Conservation (phyloP, 2,113 vertebrate species). For the Silurus glanis region DNA sequence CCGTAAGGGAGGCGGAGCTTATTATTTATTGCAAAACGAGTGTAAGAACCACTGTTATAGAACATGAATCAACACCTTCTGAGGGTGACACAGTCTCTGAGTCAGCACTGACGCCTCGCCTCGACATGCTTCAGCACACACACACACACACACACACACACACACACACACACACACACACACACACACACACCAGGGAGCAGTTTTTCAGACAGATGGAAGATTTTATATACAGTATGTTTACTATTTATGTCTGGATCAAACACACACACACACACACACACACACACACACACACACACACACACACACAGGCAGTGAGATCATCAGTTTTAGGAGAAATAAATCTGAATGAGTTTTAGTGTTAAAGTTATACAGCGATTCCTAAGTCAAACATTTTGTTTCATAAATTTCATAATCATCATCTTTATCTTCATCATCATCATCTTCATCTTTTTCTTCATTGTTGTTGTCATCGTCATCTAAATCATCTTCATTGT, state of each 20-base stretch:
- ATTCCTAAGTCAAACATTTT: not conserved
- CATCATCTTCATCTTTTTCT: no score
- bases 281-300: no score
- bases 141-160: not conserved
- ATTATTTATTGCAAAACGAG: not conserved
- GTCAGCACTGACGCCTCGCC: not conserved
- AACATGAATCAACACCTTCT: not conserved
- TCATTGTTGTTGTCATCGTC: no score
- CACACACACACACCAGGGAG: not conserved
- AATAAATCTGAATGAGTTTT: not conserved
- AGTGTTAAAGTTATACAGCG: not conserved
- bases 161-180: no score
- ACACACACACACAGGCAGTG: no score
- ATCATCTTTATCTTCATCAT: no score
- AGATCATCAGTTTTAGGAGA: not conserved
- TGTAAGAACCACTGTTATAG: not conserved
- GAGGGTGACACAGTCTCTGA: not conserved
- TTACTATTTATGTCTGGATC: not conserved
- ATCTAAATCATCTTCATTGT: no score
- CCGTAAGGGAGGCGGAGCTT: not conserved
- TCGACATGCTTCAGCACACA: not conserved
- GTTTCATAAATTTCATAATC: no score
- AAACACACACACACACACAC: not conserved
- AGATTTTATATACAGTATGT: not conserved
- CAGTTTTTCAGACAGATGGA: not conserved